Percentiles rank a stretch among this genome's conserved stretches.
These are phyloP conservation scores for Mythimna lalbum DNA, from an alignment of 2,888 invertebrate species.

Conservation along the genomic window DNA sequence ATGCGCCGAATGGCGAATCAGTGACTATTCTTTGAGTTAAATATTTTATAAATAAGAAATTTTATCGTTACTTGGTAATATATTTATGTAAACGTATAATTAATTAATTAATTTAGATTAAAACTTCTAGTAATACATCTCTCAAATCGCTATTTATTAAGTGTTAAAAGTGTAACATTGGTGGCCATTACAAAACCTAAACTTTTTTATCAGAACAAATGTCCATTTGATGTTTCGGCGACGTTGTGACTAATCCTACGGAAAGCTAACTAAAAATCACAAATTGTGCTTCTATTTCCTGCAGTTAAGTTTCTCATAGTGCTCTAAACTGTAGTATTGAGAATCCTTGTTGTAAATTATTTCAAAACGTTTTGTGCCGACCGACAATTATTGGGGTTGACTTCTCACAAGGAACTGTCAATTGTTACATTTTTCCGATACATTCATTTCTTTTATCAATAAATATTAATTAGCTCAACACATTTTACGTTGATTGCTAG, in stretches of 20 bases:
- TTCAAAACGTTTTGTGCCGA: constrained; percentile 84
- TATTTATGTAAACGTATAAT: constrained; percentile 81
- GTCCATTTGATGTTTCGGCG: constrained; percentile 91
- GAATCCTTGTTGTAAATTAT: constrained; percentile 74
- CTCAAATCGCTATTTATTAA: constrained; percentile 75
- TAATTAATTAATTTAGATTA: constrained; percentile 72
- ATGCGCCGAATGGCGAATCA: constrained; percentile 91
- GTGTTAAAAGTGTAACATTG: constrained; percentile 89
- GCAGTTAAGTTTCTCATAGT: constrained; percentile 73
- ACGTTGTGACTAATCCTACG: constrained; percentile 89
- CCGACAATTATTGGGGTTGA: constrained; percentile 86
- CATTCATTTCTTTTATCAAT: constrained; percentile 74
- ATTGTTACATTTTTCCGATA: constrained; percentile 84
- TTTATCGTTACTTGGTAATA: constrained; percentile 88
- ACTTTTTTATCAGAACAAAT: constrained; percentile 90
- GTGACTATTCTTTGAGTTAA: constrained; percentile 90
- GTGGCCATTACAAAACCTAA: constrained; percentile 91
- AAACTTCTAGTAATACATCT: constrained; percentile 71
- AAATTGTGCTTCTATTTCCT: constrained; percentile 76
- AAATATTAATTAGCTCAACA: constrained; percentile 66
- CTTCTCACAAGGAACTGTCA: constrained; percentile 88
- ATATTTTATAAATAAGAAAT: constrained; percentile 89
- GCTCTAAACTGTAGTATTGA: constrained; percentile 73
- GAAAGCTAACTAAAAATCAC: constrained; percentile 80
- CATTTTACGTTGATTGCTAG: constrained; percentile 57